Evolutionary conservation across 2,888 invertebrate species (phyloP).

Genomic region (Furcula furcula): DNA sequence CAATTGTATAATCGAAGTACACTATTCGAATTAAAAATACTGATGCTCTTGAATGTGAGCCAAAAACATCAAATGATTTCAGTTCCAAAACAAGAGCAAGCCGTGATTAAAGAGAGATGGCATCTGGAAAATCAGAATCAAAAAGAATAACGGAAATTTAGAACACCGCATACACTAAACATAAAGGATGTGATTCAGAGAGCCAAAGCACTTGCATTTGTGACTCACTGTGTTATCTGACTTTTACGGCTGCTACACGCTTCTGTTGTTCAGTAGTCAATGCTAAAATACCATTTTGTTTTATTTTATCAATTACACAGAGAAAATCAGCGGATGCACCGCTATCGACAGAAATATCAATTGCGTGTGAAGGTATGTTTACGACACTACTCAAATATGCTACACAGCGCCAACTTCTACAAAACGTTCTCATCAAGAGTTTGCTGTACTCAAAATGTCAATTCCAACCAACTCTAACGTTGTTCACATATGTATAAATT

Average conservation of each 20-base stretch:
- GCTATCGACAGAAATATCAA: slow-evolving; percentile 48
- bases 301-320: slow-evolving; percentile 59
- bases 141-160: slow-evolving; percentile 60
- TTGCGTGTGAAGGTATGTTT: slow-evolving; percentile 28
- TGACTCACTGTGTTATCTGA: slow-evolving; percentile 60
- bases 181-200: slow-evolving; percentile 64
- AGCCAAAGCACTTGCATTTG: slow-evolving; percentile 53
- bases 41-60: slow-evolving; percentile 59
- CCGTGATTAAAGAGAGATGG: slow-evolving; percentile 48
- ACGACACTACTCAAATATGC: slow-evolving; percentile 11
- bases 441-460: slow-evolving; percentile 2
- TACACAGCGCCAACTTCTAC: slow-evolving; percentile 14
- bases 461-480: slow-evolving; percentile 12
- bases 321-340: slow-evolving; percentile 62
- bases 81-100: slow-evolving; percentile 54
- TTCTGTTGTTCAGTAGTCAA: slow-evolving; percentile 43
- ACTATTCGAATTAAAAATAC: slow-evolving; percentile 56
- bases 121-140: slow-evolving; percentile 57
- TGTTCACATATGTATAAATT: slow-evolving; percentile 10
- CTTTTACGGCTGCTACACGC: slow-evolving; percentile 55
- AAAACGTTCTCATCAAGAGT: slow-evolving; percentile 8
- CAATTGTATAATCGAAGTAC: slow-evolving; percentile 46
- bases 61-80: slow-evolving; percentile 63
- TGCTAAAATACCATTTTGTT: slow-evolving; percentile 45
- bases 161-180: slow-evolving; percentile 46